phyloP scores from a whole-genome alignment of 2,888 invertebrate species.

The Drosophila affinis region DNA sequence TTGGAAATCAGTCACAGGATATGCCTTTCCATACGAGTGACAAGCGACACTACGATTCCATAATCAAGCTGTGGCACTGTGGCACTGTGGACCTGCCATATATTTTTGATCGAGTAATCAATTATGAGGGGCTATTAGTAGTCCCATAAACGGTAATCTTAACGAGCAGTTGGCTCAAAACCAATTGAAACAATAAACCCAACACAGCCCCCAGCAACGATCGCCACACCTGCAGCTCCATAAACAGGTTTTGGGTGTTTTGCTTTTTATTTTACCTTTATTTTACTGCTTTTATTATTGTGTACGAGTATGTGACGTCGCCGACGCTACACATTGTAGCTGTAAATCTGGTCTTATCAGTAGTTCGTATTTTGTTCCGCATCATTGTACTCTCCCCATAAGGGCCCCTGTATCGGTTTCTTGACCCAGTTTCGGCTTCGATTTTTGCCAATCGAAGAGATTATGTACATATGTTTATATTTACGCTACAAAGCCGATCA shows the following conservation, averaged over 20 bases:
- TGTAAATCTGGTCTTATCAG: constrained; percentile 33
- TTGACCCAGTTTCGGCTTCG: constrained; percentile 24
- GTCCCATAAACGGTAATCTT: constrained; percentile 36
- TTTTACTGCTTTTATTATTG: constrained; percentile 5
- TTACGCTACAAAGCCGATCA: no score
- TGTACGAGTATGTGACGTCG: constrained; percentile 25
- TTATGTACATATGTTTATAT: no score
- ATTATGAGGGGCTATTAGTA: constrained; percentile 25
- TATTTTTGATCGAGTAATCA: constrained; percentile 28
- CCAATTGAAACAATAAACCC: constrained; percentile 33
- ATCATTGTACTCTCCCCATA: constrained; percentile 1
- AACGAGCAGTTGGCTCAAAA: constrained; percentile 28
- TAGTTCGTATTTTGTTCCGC: neutral
- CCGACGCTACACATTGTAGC: neutral
- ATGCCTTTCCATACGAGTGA: neutral
- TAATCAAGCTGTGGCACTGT: constrained; percentile 16
- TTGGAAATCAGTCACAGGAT: constrained; percentile 33
- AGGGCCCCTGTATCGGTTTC: constrained; percentile 15
- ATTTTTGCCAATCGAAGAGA: neutral
- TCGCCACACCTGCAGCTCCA: constrained; percentile 17
- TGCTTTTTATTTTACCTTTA: constrained; percentile 8
- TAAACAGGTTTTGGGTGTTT: constrained; percentile 22
- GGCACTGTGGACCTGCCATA: constrained; percentile 12
- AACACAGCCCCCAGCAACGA: constrained; percentile 40
- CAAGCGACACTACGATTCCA: constrained; percentile 16